Percentiles rank a stretch among this genome's conserved stretches.
Evolutionary conservation across 1,140 invertebrate genomes (phyloP).

Genomic region (Pseudomyrmex sp.): DNA sequence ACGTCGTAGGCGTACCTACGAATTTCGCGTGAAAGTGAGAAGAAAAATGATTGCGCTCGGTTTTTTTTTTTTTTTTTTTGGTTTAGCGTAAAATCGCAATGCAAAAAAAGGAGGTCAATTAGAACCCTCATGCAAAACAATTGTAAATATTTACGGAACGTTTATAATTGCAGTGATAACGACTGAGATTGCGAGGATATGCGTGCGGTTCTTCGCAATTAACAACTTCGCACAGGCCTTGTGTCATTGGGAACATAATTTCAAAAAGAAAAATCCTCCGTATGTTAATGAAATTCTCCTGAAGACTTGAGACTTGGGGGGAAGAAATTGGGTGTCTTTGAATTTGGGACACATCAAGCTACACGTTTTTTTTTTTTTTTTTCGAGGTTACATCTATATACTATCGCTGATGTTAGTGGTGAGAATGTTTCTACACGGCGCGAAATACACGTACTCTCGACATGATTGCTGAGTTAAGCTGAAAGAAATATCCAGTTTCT

Average conservation of each 20-base stretch:
- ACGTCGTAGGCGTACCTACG: background rate
- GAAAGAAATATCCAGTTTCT: slow-evolving; percentile 11
- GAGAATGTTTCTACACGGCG: background rate
- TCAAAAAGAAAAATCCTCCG: too few relatives aligned
- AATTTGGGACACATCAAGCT: background rate
- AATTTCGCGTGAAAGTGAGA: background rate
- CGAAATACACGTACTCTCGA: slow-evolving; percentile 41
- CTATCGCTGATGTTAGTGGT: background rate
- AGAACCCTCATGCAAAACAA: background rate
- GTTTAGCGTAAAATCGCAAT: background rate
- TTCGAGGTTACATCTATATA: background rate
- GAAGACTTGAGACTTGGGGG: too few relatives aligned
- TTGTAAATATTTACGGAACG: background rate
- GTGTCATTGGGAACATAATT: too few relatives aligned
- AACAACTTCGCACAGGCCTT: too few relatives aligned
- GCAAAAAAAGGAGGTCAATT: background rate
- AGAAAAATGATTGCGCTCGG: too few relatives aligned
- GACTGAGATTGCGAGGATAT: too few relatives aligned
- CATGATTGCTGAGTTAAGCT: slow-evolving; percentile 10
- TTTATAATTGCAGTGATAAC: background rate
- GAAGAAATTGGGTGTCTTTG: too few relatives aligned
- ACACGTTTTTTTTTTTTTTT: background rate
- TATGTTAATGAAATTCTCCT: too few relatives aligned
- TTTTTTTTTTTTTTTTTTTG: too few relatives aligned
- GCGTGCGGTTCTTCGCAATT: too few relatives aligned